Evolutionary conservation across 2,888 invertebrate genomes (phyloP), one percentile per base, ranked within the genome.

Genomic region (Tachina grossa): DNA sequence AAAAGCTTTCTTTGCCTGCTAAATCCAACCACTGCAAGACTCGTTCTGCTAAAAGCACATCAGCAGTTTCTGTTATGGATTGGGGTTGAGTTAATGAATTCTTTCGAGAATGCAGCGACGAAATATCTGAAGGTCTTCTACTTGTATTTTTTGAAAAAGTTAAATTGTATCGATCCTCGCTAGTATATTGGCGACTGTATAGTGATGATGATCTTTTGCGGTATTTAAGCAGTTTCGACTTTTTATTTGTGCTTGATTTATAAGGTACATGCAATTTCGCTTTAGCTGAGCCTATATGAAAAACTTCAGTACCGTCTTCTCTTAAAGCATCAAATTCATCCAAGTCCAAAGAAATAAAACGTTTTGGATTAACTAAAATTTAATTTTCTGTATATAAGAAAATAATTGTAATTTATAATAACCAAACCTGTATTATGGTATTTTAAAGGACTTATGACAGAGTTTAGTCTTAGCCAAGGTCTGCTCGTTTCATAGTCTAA

Each of bases 11-110:
- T 89, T 94, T 94, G 0, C 95, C 95, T 0, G 96, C 96, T 78
- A 96, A 92, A 90, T 97, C 96, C 87, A 97, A 90, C 97, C 97
- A 97, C 88, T 96, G 95, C 5, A 97, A 92, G 0, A 97, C 97
- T 76, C 96, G 93, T 84, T 97, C 96, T 0, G 96, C 95, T 68
- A 95, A 90, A 43, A 93, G 90, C 68, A 93, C 92, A 53, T 92
- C 92, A 0, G 92, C 90, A 76, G 91, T 90, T 2, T 88, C 88
- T 10, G 57, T 14, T 16, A 19, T 31, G 8, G 76, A 72, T n/a
- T 11, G 84, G 45, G 14, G 87, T 87, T 9, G 89, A 72, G 41
- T 90, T 22, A 92, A 80, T 0, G 93, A 92, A 65, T 90, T 92
- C 4, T 90, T 88, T 14, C 90, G 87, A 1, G 92, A 92, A 0